Percentiles rank a stretch among this genome's conserved stretches.
Conservation (phyloP, 2,113 vertebrate genomes). For the Tragelaphus strepsiceros region DNA sequence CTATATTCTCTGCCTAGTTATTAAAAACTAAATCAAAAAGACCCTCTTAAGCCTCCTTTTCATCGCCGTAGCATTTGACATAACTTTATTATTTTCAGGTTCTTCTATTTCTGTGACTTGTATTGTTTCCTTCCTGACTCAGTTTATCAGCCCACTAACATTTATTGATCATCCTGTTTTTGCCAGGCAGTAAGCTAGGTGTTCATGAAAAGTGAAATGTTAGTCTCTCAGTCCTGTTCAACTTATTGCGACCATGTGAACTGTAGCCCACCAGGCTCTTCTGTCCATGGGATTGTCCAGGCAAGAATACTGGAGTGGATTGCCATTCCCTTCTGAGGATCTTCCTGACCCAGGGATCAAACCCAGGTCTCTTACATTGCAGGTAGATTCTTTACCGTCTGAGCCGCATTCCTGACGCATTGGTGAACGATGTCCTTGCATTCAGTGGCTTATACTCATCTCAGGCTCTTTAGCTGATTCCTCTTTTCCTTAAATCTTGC, state of each 20-base stretch:
- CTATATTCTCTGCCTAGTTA: not conserved
- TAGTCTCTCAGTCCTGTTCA: not conserved
- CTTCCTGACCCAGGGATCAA: not conserved
- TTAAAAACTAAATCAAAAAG: not conserved
- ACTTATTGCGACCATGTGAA: not conserved
- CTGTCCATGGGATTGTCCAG: not conserved
- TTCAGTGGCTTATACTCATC: not conserved
- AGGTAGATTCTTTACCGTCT: not conserved
- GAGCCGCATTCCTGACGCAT: not conserved
- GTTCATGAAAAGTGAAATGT: not conserved
- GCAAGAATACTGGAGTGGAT: not conserved
- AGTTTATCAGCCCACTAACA: not conserved
- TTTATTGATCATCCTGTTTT: not conserved
- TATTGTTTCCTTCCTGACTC: not conserved
- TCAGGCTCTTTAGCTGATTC: not conserved
- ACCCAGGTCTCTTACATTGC: not conserved
- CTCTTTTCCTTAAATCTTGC: not conserved
- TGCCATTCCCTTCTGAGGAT: not conserved
- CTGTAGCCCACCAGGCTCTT: not conserved
- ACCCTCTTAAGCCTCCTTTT: not conserved
- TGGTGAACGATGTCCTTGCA: not conserved
- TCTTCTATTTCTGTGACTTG: not conserved
- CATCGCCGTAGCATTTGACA: not conserved
- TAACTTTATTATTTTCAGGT: not conserved
- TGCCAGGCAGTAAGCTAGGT: not conserved